These are phyloP conservation scores for Platycnemis pennipes DNA, from an alignment of 2,888 invertebrate genomes.

Conservation along the genomic window DNA sequence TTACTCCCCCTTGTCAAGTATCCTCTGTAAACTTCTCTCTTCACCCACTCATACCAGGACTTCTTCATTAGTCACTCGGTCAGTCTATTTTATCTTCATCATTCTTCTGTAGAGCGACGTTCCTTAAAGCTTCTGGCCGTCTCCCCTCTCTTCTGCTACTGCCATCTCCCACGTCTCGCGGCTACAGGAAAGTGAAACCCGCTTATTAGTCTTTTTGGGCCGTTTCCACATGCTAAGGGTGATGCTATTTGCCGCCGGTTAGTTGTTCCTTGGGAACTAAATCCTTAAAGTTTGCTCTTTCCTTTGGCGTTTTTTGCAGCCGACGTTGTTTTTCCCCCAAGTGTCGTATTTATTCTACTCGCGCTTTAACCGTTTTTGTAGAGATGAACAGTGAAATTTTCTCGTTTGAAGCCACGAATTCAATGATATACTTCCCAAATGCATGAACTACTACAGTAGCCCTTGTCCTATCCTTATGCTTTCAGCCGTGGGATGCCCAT, in stretches of 20 bases:
- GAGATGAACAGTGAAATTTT: too few species aligned
- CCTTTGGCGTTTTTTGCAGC: neutral
- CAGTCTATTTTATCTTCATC: constrained; percentile 32
- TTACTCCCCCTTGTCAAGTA: neutral
- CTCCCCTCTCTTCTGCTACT: neutral
- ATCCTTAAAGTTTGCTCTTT: neutral
- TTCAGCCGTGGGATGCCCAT: too few species aligned
- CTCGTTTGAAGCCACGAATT: too few species aligned
- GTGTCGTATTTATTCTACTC: neutral
- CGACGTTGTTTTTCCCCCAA: neutral
- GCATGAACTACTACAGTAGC: too few species aligned
- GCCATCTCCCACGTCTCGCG: neutral
- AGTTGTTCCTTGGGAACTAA: neutral
- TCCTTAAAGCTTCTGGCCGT: neutral
- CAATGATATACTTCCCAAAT: too few species aligned
- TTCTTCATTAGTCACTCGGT: constrained; percentile 25
- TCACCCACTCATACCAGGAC: neutral
- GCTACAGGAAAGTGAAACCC: neutral
- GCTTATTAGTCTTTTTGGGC: neutral
- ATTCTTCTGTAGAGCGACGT: neutral
- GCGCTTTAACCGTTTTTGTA: neutral
- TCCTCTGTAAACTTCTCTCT: constrained; percentile 14
- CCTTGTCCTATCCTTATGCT: too few species aligned
- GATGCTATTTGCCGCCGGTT: neutral
- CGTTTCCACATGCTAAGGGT: neutral